phyloP scores from a whole-genome alignment of 2,888 invertebrate genomes.

The Nineta flava region DNA sequence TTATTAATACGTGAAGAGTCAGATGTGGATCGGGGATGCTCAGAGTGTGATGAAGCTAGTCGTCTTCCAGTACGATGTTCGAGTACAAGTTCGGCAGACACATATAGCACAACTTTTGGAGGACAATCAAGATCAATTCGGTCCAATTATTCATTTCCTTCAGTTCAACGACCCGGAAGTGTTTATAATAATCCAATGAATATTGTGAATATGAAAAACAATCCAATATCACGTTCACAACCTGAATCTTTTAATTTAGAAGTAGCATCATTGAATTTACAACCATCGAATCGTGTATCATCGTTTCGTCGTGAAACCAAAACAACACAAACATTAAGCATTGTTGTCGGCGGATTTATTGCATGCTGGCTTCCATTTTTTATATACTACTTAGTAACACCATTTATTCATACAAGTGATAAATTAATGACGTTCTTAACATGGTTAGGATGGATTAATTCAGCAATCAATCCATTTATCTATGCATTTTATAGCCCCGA shows the following conservation, averaged over 20 bases:
- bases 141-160: slow-evolving; percentile 22
- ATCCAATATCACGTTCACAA: slow-evolving; percentile 28
- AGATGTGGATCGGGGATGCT: slow-evolving; percentile 26
- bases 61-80: slow-evolving; percentile 18
- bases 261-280: slow-evolving; percentile 36
- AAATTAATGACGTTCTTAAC: slow-evolving; percentile 60
- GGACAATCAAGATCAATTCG: slow-evolving; percentile 19
- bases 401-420: slow-evolving; percentile 49
- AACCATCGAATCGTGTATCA: slow-evolving; percentile 37
- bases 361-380: slow-evolving; percentile 84
- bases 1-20: slow-evolving; percentile 26
- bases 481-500: slow-evolving; percentile 82
- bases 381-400: slow-evolving; percentile 62
- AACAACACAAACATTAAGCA: slow-evolving; percentile 72
- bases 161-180: slow-evolving; percentile 21
- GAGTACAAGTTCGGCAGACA: slow-evolving; percentile 18
- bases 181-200: slow-evolving; percentile 14
- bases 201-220: slow-evolving; percentile 18
- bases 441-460: slow-evolving; percentile 84
- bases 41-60: slow-evolving; percentile 25
- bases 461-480: slow-evolving; percentile 80
- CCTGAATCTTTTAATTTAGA: slow-evolving; percentile 37
- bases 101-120: background rate
- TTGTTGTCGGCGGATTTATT: slow-evolving; percentile 77
- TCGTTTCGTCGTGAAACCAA: slow-evolving; percentile 66